Evolutionary conservation across 1,140 invertebrate genomes (phyloP).

Genomic region (Sycobia sp.): DNA sequence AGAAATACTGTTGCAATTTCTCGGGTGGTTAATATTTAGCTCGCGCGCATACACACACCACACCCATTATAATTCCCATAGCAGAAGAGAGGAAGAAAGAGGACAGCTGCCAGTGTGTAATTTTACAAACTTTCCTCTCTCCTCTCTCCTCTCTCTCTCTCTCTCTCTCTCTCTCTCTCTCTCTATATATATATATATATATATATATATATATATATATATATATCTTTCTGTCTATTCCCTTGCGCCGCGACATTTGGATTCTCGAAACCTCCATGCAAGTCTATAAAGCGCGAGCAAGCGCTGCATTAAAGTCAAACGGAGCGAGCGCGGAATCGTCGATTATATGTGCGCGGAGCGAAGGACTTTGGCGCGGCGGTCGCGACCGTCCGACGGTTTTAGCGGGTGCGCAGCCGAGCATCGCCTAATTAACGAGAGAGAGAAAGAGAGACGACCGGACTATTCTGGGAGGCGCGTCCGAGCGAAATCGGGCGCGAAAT

Average conservation of each 20-base stretch:
- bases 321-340: conserved; percentile 2
- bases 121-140: not conserved
- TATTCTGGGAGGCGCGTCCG: conserved; percentile 18
- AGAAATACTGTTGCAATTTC: conserved; percentile 29
- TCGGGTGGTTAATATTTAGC: conserved; percentile 25
- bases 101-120: conserved; percentile 17
- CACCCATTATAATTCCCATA: conserved; percentile 16
- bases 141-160: too few species aligned
- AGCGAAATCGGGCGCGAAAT: conserved; percentile 29
- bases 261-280: not conserved
- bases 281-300: conserved; percentile 7
- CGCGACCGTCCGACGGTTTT: conserved; percentile 9
- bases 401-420: conserved; percentile 3
- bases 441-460: not conserved
- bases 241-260: too few species aligned
- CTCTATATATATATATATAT: too few species aligned
- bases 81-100: not conserved
- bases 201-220: too few species aligned
- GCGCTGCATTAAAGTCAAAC: conserved; percentile 11
- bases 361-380: conserved; percentile 3
- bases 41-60: not conserved
- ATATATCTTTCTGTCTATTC: too few species aligned
- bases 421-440: conserved; percentile 33
- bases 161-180: too few species aligned
- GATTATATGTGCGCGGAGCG: conserved; percentile 3